Evolutionary conservation across 1,140 invertebrate genomes (phyloP), one percentile per base, ranked within the genome.

Genomic region (Dendroctonus valens): DNA sequence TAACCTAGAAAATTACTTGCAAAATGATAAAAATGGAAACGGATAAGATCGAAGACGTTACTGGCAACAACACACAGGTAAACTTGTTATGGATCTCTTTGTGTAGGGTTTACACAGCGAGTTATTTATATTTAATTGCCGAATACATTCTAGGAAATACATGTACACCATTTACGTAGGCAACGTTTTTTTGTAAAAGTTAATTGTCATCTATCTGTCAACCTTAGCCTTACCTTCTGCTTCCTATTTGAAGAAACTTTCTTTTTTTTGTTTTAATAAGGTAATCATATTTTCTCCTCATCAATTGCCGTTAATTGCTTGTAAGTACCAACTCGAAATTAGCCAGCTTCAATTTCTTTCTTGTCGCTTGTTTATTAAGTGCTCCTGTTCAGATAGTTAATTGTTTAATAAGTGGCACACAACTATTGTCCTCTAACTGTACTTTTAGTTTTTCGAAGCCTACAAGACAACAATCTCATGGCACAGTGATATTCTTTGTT

Each of bases 11-110:
- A 61, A 44, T 6, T 9, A 42, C 9, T 38, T 42, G n/a, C n/a
- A 63, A 68, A 62, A 72, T 72, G 83, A 83, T 84, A 78, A 85
- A 83, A 80, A 86, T 86, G 85, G 85, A 86, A 82, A 86, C 84
- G 71, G 85, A 86, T 78, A 86, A 85, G 78, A 82, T 84, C 75
- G 84, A 85, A 75, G 85, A 86, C 76, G 79, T 82, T 68, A 83
- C 81, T 72, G 80, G 79, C 52, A 76, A 64, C 62, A 84, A 82
- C 79, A 78, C 81, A 68, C 84, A 85, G 84, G 85, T 85, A 77
- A 75, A 69, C 73, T 48, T 44, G 39, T 5, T 44, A 7, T 54
- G 44, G 26, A 26, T 26, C 26, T 26, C 3, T 1, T 26, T 26
- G 1, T 26, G 26, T 26, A 26, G 26, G 26, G 26, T 26, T 26